Evolutionary conservation across 1,140 invertebrate species (phyloP).

Genomic region (Arion vulgaris): DNA sequence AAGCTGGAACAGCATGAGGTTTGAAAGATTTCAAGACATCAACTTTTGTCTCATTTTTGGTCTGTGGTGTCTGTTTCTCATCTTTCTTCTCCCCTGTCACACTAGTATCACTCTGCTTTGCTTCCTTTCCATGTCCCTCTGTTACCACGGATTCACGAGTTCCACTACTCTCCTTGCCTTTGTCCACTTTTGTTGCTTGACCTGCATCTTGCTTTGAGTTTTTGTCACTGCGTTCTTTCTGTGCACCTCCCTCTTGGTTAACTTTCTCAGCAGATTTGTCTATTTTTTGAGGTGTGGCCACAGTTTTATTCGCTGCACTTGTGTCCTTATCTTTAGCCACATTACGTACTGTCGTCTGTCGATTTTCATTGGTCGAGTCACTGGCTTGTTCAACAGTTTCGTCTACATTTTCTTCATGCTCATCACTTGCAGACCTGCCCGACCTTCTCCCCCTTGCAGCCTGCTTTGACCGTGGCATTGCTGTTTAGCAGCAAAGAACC

Average conservation of each 20-base stretch:
- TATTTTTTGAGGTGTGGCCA: background rate
- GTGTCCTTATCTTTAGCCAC: background rate
- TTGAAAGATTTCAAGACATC: conserved; percentile 11
- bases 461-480: background rate
- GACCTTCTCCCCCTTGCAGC: background rate
- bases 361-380: conserved; percentile 12
- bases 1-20: conserved; percentile 14
- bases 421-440: background rate
- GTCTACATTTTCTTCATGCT: conserved; percentile 8
- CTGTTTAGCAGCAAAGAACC: background rate
- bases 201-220: background rate
- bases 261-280: background rate
- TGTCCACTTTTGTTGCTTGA: background rate
- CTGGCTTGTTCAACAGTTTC: background rate
- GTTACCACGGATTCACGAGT: background rate
- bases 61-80: background rate
- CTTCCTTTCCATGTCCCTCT: background rate
- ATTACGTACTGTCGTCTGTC: background rate
- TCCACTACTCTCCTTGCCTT: background rate
- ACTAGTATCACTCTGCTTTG: background rate
- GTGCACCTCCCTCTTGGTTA: background rate
- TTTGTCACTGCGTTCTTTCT: background rate
- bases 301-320: background rate
- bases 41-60: background rate
- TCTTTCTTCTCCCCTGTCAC: background rate